Evolutionary conservation across 2,888 invertebrate species (phyloP).

Genomic region (Ophioninae sp.): DNA sequence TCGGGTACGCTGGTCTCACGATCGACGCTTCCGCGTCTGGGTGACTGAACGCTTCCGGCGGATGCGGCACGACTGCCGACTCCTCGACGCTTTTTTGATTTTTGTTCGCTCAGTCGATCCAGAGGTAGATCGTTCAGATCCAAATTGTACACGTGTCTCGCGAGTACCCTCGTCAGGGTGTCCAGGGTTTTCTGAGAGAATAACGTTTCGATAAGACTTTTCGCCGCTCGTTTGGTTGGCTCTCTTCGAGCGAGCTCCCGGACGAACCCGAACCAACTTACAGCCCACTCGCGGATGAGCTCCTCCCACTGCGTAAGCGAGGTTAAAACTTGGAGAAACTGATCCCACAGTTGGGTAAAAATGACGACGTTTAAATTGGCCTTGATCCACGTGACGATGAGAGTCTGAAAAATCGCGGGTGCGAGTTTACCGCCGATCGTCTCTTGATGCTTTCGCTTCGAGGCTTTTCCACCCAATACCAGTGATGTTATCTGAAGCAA

Average conservation of each 20-base stretch:
- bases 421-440: conserved; percentile 89
- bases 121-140: conserved; percentile 94
- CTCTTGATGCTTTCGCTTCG: conserved; percentile 88
- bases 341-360: conserved; percentile 95
- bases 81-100: conserved; percentile 86
- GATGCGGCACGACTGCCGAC: conserved; percentile 78
- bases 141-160: conserved; percentile 96
- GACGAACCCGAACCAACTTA: conserved; percentile 81
- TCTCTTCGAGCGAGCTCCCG: background rate
- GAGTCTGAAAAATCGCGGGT: conserved; percentile 93
- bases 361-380: conserved; percentile 97
- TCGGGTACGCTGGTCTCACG: conserved; percentile 74
- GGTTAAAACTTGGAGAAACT: conserved; percentile 92
- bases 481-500: conserved; percentile 95
- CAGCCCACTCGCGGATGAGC: conserved; percentile 97
- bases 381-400: conserved; percentile 99
- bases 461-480: conserved; percentile 90
- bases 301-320: conserved; percentile 97
- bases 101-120: conserved; percentile 90
- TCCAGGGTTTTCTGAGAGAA: conserved; percentile 94
- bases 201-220: conserved; percentile 37
- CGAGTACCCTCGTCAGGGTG: conserved; percentile 95
- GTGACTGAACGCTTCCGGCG: conserved; percentile 78
- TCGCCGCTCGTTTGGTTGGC: background rate
- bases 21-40: conserved; percentile 76